These are phyloP conservation scores for Oncorhynchus tshawytscha DNA, from an alignment of 2,113 vertebrate species.

Conservation along the genomic window DNA sequence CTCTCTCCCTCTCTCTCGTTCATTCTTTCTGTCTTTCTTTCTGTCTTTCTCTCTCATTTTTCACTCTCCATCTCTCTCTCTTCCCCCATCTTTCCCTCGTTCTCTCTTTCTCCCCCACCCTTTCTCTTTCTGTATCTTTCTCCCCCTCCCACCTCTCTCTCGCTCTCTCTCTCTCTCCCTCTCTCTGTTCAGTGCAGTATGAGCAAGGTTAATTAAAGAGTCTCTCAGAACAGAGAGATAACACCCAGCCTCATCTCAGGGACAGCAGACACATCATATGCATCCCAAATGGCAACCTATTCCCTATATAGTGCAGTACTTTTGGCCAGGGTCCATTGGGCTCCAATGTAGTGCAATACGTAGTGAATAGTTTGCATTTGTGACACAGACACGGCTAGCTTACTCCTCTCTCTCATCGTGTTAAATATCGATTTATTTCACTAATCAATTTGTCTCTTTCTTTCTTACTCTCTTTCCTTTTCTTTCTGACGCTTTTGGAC, in stretches of 20 bases:
- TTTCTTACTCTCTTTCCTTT: conserved; percentile 6
- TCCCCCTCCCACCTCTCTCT: not conserved
- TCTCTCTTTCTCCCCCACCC: not conserved
- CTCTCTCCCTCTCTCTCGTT: not conserved
- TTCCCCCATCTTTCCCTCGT: not conserved
- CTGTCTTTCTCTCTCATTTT: not conserved
- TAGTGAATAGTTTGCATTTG: conserved; percentile 21
- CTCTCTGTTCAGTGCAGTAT: conserved; percentile 18
- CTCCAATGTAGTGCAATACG: no score
- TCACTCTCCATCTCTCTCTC: not conserved
- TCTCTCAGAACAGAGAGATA: conserved; percentile 41
- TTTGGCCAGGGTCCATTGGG: no score
- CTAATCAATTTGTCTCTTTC: conserved; percentile 33
- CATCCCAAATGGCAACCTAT: no score
- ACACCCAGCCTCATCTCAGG: conserved; percentile 32
- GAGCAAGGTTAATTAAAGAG: conserved; percentile 59
- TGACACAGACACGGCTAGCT: conserved; percentile 27
- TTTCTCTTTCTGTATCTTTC: not conserved
- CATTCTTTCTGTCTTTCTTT: no score
- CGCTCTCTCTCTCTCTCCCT: conserved; percentile 9
- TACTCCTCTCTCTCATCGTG: conserved; percentile 8
- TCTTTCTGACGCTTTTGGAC: not conserved
- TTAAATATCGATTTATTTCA: conserved; percentile 31
- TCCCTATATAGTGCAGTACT: no score
- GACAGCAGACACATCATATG: no score